Conservation (phyloP, 2,888 invertebrate species). For the Caenorhabditis drosophilae region DNA sequence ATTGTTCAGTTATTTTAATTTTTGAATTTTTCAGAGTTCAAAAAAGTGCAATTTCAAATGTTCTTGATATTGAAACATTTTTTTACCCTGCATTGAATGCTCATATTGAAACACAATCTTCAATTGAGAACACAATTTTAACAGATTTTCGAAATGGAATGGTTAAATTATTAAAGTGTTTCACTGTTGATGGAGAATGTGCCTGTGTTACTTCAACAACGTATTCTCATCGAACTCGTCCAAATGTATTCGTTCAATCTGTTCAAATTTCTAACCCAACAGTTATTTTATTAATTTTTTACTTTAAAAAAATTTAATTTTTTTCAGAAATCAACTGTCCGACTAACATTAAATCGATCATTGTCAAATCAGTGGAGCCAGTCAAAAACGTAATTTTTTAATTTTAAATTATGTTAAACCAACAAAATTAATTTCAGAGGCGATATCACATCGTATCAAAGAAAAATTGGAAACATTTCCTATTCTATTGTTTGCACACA, state of each 20-base stretch:
- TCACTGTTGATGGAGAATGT: conserved; percentile 56
- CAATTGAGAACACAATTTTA: conserved; percentile 18
- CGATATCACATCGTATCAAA: conserved; percentile 10
- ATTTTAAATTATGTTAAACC: too few species aligned
- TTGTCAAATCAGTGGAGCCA: conserved; percentile 32
- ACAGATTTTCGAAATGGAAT: conserved; percentile 45
- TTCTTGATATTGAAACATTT: conserved; percentile 27
- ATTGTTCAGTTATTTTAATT: too few species aligned
- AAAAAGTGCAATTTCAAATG: conserved; percentile 12
- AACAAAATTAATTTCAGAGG: conserved; percentile 6
- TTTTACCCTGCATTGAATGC: conserved; percentile 30
- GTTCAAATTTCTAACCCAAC: conserved; percentile 60
- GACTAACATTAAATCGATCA: conserved; percentile 11
- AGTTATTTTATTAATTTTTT: conserved; percentile 17
- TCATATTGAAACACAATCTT: conserved; percentile 17
- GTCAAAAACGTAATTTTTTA: conserved; percentile 6
- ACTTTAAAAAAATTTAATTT: not conserved
- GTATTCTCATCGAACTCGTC: conserved; percentile 56
- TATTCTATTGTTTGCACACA: conserved; percentile 51
- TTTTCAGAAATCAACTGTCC: conserved; percentile 32
- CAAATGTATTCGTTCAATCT: conserved; percentile 54
- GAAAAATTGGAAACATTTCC: conserved; percentile 15
- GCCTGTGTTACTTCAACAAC: conserved; percentile 50
- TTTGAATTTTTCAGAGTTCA: not conserved
- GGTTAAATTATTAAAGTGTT: conserved; percentile 35